phyloP scores from a whole-genome alignment of 2,797 vertebrate species.

The Protonibea diacanthus region DNA sequence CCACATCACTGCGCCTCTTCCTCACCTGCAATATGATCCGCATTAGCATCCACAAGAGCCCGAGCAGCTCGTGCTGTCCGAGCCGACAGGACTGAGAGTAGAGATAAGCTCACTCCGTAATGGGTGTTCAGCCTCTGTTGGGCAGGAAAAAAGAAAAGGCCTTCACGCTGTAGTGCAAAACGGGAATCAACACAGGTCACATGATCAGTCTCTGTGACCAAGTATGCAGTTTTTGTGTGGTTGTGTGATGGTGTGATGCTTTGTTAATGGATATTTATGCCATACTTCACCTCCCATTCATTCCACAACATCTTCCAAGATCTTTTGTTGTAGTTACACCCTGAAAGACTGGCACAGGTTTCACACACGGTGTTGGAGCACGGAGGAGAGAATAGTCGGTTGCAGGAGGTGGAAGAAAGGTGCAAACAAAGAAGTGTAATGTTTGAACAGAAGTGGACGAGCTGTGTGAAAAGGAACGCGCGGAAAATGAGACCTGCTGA shows the following conservation, averaged over 20 bases:
- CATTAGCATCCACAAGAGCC: constrained; percentile 71
- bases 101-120: constrained; percentile 75
- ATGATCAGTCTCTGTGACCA: constrained; percentile 50
- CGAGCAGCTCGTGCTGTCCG: constrained; percentile 54
- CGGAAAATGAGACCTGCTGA: constrained; percentile 23
- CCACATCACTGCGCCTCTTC: constrained; percentile 59
- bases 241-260: constrained; percentile 16
- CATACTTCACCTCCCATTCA: constrained; percentile 35
- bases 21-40: constrained; percentile 75
- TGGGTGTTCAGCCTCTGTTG: constrained; percentile 63
- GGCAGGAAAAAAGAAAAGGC: constrained; percentile 33
- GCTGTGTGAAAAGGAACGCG: constrained; percentile 23
- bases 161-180: constrained; percentile 38
- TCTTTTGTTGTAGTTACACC: constrained; percentile 53
- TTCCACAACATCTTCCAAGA: constrained; percentile 29
- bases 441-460: constrained; percentile 54
- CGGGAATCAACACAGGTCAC: constrained; percentile 48
- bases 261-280: constrained; percentile 51
- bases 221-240: constrained; percentile 37
- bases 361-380: constrained; percentile 24
- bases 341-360: constrained; percentile 45
- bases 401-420: constrained; percentile 62
- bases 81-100: constrained; percentile 61
- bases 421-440: constrained; percentile 68
- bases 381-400: constrained; percentile 27